Conservation (phyloP, 2,113 vertebrate species). For the Peucedramus taeniatus region DNA sequence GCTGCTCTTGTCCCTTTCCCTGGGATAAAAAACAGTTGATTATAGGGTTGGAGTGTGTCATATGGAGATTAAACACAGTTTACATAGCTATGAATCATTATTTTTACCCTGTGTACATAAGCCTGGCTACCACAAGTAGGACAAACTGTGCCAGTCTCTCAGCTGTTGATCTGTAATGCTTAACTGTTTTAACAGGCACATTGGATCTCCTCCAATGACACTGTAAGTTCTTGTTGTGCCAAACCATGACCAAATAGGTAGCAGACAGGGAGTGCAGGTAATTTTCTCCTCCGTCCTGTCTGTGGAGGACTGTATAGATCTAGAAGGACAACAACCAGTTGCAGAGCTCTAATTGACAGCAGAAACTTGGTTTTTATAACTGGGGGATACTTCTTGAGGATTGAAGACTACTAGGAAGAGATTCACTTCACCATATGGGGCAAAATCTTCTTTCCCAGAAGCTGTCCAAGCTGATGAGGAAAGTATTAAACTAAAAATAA, state of each 20-base stretch:
- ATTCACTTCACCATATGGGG: not conserved
- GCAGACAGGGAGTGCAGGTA: accelerated
- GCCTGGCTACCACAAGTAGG: not conserved
- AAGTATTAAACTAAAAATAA: not conserved
- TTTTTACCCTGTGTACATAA: not conserved
- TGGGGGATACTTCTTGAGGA: not conserved
- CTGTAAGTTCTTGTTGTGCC: not conserved
- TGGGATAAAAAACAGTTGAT: not conserved
- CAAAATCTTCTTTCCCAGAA: not conserved
- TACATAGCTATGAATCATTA: not conserved
- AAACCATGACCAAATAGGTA: not conserved
- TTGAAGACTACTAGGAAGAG: not conserved
- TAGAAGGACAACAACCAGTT: not conserved
- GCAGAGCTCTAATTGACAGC: not conserved
- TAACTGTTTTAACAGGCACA: not conserved
- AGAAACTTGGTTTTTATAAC: not conserved
- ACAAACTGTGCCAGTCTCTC: not conserved
- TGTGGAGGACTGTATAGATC: not conserved
- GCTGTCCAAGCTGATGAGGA: not conserved
- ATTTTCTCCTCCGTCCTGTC: not conserved
- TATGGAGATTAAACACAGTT: not conserved
- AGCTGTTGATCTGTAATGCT: not conserved
- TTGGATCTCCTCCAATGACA: not conserved
- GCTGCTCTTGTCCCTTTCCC: not conserved
- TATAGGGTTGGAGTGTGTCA: not conserved